A percentile compares a stretch with the other conserved stretches of the same genome.
Conservation (phyloP, 2,888 invertebrate species). For the Apamea crenata region DNA sequence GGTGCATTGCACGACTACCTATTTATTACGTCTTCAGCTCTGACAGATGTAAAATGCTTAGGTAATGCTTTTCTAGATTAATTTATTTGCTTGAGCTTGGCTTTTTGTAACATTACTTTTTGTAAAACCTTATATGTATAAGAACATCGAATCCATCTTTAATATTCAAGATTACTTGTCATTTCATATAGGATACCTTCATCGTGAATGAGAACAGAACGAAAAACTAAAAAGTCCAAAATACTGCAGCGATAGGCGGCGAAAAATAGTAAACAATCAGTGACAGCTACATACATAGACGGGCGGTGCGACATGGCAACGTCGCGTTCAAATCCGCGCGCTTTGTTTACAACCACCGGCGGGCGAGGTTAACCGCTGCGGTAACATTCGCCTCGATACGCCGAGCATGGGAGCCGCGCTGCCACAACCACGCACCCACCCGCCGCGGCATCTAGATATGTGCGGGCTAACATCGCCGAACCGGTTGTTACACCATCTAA, state of each 20-base stretch:
- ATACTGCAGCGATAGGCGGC: conserved; percentile 38
- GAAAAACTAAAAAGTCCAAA: conserved; percentile 2
- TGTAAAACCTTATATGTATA: too few species aligned
- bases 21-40: conserved; percentile 52
- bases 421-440: conserved; percentile 52
- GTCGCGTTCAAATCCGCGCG: conserved; percentile 80
- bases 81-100: conserved; percentile 19
- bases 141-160: background rate
- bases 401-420: conserved; percentile 54
- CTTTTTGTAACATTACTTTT: background rate
- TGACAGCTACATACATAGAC: conserved; percentile 73
- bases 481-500: conserved; percentile 64
- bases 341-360: conserved; percentile 84
- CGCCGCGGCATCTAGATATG: conserved; percentile 54
- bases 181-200: background rate
- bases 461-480: conserved; percentile 56
- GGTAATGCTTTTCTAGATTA: conserved; percentile 26
- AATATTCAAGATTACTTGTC: background rate
- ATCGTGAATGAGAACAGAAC: conserved; percentile 16
- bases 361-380: conserved; percentile 77
- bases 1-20: conserved; percentile 38
- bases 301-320: conserved; percentile 79
- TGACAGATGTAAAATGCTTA: conserved; percentile 27
- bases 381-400: conserved; percentile 69
- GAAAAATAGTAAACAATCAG: conserved; percentile 73